A percentile compares a stretch with the other conserved stretches of the same genome.
phyloP scores from a whole-genome alignment of 2,888 invertebrate species.

The Tetropium fuscum region DNA sequence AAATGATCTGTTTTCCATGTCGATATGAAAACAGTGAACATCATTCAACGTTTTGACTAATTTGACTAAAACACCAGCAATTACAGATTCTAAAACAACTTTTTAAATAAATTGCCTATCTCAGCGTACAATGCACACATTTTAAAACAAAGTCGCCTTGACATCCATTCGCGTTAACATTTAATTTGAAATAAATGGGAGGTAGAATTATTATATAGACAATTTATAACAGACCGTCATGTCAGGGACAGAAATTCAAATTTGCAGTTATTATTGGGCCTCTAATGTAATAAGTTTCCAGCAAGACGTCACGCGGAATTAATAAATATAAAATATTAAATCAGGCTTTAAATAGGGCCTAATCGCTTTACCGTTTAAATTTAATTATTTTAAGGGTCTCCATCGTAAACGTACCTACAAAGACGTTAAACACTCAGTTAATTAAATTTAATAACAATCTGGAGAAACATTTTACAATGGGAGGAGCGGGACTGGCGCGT shows the following conservation, averaged over 20 bases:
- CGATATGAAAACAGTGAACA: too few relatives aligned
- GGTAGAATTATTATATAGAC: background rate
- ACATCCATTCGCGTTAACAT: background rate
- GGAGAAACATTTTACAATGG: constrained; percentile 15
- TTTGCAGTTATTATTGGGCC: constrained; percentile 5
- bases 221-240: too few relatives aligned
- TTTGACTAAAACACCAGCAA: background rate
- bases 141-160: constrained; percentile 3
- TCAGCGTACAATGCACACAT: background rate
- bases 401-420: constrained; percentile 21
- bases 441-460: constrained; percentile 32
- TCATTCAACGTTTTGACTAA: too few relatives aligned
- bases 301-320: constrained; percentile 7
- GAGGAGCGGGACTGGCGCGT: background rate
- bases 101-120: background rate
- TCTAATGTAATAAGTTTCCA: constrained; percentile 3
- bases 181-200: background rate
- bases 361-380: constrained; percentile 9
- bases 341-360: background rate
- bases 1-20: too few relatives aligned
- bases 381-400: constrained; percentile 18
- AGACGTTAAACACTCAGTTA: constrained; percentile 22
- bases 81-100: background rate
- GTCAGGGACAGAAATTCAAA: constrained; percentile 10
- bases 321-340: constrained; percentile 21